Evolutionary conservation across 2,888 invertebrate species (phyloP).

Genomic region (Coleophora deauratella): DNA sequence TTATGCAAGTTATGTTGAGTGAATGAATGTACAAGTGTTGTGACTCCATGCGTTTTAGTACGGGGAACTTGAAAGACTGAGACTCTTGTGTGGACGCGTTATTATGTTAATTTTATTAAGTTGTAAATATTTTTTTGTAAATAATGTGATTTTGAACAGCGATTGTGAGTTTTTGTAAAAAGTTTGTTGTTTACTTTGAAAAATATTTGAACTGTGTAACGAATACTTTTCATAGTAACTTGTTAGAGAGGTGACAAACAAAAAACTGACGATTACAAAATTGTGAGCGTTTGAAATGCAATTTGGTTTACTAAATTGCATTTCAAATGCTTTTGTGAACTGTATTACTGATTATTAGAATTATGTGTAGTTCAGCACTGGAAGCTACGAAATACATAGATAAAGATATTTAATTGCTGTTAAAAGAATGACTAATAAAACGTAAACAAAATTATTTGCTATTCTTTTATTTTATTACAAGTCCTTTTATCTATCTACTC

Average conservation of each 20-base stretch:
- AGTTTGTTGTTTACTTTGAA: slow-evolving; percentile 25
- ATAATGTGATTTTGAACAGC: slow-evolving; percentile 46
- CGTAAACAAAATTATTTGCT: slow-evolving; percentile 22
- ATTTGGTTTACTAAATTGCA: not conserved
- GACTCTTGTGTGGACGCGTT: slow-evolving; percentile 23
- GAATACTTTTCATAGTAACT: too few relatives aligned
- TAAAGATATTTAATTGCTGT: slow-evolving; percentile 44
- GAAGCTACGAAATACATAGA: slow-evolving; percentile 16
- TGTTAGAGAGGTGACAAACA: not conserved
- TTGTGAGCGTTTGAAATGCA: not conserved
- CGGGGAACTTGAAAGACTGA: slow-evolving; percentile 24
- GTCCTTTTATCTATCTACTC: too few relatives aligned
- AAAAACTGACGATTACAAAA: slow-evolving; percentile 15
- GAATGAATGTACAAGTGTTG: slow-evolving; percentile 21
- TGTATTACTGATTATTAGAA: too few relatives aligned
- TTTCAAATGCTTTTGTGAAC: not conserved
- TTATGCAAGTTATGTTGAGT: slow-evolving; percentile 9
- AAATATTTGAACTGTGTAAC: too few relatives aligned
- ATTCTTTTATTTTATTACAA: slow-evolving; percentile 21
- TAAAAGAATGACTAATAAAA: slow-evolving; percentile 43
- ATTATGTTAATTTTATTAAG: slow-evolving; percentile 45
- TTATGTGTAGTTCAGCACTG: slow-evolving; percentile 19
- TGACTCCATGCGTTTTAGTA: slow-evolving; percentile 60
- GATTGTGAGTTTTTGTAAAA: slow-evolving; percentile 64
- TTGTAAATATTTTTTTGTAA: slow-evolving; percentile 63